Base-by-base conservation (phyloP, 2,888 invertebrate genomes). In the Orthonychiurus folsomi region DNA sequence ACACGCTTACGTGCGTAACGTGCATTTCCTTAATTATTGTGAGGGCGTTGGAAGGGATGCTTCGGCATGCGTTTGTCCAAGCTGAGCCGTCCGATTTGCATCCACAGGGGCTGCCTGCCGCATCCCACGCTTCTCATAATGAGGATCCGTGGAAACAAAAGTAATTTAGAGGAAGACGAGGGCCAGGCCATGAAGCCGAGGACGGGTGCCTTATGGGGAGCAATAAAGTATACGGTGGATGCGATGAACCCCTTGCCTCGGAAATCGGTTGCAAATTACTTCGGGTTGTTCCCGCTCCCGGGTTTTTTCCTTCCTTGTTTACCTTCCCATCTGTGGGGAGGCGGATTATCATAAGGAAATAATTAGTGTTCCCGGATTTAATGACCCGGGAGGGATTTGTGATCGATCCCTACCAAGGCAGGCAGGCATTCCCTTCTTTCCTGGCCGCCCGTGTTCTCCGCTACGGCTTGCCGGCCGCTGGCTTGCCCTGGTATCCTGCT, bases 331-430 rank as follows among this genome's bases (percentile, higher is more conserved):
- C 48, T 59, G 59, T 50, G 50, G 59, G 59, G 20, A 50, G 24
- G 48, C 26, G 59, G 59, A 59, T 59, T 59, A 59, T 59, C 59
- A 59, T 59, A 59, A 59, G 59, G 47, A 59, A 59, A 59, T 59
- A 59, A 59, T 59, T 59, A 59, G 59, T 59, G 59, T 50, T 59
- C 37, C 59, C 50, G 59, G 59, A 59, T 59, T 59, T 59, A 59
- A 59, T 59, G 59, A 59, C 59, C 50, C 59, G 59, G 59, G 50
- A 59, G 59, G 59, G 59, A 59, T 59, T 59, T 59, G 59, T 59
- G 50, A 59, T 59, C 59, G 59, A 59, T 59, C 24, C 52, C 52
- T 52, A 23, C 52, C 5, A 52, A 23, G 9, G n/a, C 52, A 21
- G 21, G n/a, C 5, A 52, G 9, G 24, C 52, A 21, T 52, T n/a